These are phyloP conservation scores for Danio kyathit DNA, from an alignment of 2,797 vertebrate species.

Conservation along the genomic window DNA sequence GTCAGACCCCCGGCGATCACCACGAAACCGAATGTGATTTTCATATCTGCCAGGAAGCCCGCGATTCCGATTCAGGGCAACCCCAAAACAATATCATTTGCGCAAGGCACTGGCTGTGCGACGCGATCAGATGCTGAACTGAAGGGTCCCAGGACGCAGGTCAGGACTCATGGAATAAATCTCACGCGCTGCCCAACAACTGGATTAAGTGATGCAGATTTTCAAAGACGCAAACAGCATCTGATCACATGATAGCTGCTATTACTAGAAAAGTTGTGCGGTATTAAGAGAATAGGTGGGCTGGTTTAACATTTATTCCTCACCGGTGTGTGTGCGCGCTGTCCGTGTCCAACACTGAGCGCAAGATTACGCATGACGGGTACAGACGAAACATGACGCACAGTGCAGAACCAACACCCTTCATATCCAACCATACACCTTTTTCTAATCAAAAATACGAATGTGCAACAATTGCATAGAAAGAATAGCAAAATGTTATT, in stretches of 20 bases:
- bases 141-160: neutral
- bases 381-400: constrained; percentile 38
- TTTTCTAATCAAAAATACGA: neutral
- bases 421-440: neutral
- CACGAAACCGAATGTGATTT: constrained; percentile 65
- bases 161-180: neutral
- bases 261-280: neutral
- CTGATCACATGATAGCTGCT: neutral
- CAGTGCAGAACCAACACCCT: constrained; percentile 20
- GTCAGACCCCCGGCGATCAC: constrained; percentile 75
- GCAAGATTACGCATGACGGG: constrained; percentile 35
- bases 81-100: neutral
- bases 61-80: neutral
- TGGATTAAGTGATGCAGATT: neutral
- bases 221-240: neutral
- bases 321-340: neutral
- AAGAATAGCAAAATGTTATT: neutral
- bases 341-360: neutral
- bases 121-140: neutral
- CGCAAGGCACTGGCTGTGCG: neutral
- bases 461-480: neutral
- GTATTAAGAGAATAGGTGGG: neutral
- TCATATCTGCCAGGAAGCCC: constrained; percentile 60
- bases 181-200: neutral
- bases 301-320: neutral